Base-by-base conservation (phyloP, 2,888 invertebrate species). In the Labia minor region DNA sequence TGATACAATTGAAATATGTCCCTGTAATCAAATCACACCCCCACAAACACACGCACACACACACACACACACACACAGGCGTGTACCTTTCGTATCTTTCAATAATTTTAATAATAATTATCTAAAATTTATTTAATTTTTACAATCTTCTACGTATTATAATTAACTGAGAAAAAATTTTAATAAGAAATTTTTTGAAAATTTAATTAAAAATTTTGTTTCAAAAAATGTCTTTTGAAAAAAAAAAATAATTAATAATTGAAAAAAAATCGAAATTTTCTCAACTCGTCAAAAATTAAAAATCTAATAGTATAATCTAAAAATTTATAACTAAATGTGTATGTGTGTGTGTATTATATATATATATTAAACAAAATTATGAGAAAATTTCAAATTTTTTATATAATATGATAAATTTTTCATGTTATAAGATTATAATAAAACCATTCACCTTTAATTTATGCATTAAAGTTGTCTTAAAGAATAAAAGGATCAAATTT, bases 1-100 rank as follows among this genome's bases (percentile, higher is more conserved):
- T 97, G 82, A 96, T 96, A 85, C 95, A 95, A 83, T 96, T 96
- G 88, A 97, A 97, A 84, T 97, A 97, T 74, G 96, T 94, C 78
- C 96, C 96, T 94, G 84, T 73, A 79, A 77, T 71, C 73, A 73
- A 19, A 33, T 6, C 6, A 6, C 6, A 6, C 6, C 33, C 33
- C 33, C 33, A 33, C 3, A 4, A 4, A 49, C 49, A 49, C 49
- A 11, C n/a, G 14, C n/a, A 11, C 49, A 49, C 49, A 49, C 49
- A 49, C 49, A 49, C 49, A 49, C 49, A 16, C 49, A 16, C 49
- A 49, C 49, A 49, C 49, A 49, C 49, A 14, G 14, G 49, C 49
- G 14, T 49, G 49, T 49, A 49, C 49, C 49, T 16, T 16, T 26
- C 26, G 26, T 26, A 26, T 26, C 8, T 21, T 65, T 14, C 33